These are phyloP conservation scores for Xiphorhynchus elegans DNA, from an alignment of 2,113 vertebrate genomes.

Conservation along the genomic window DNA sequence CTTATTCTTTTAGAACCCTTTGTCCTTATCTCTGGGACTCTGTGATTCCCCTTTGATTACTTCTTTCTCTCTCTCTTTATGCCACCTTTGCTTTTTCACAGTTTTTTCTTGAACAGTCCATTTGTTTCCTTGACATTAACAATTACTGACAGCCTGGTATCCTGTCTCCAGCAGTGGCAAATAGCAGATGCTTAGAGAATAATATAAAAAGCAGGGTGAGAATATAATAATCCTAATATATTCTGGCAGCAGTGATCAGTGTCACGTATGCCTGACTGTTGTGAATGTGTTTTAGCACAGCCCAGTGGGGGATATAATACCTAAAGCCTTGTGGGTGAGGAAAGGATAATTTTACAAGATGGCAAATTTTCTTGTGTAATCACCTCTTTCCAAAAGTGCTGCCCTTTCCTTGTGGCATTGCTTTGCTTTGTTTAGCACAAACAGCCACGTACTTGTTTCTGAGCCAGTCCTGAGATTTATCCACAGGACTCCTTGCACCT, in stretches of 20 bases:
- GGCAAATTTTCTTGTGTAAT: not conserved
- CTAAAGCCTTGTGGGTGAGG: not conserved
- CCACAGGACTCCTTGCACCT: not conserved
- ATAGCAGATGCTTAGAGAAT: conserved; percentile 58
- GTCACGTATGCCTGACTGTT: not conserved
- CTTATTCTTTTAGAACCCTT: not conserved
- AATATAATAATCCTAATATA: conserved; percentile 48
- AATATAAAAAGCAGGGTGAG: conserved; percentile 38
- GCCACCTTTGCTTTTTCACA: not conserved
- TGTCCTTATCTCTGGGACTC: not conserved
- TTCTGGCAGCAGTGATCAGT: conserved; percentile 26
- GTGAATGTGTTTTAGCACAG: not conserved
- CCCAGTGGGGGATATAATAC: not conserved
- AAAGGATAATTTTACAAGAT: not conserved
- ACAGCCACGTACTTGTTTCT: not conserved
- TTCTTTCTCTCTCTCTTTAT: not conserved
- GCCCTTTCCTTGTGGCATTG: not conserved
- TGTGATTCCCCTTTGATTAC: not conserved
- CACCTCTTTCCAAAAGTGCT: not conserved
- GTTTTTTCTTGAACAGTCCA: not conserved
- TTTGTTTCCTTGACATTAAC: conserved; percentile 54
- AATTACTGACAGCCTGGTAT: conserved; percentile 42
- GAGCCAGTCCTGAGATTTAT: not conserved
- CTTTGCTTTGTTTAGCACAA: not conserved
- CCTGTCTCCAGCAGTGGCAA: conserved; percentile 45